These are phyloP conservation scores for Phortica okadai DNA, from an alignment of 2,888 invertebrate genomes.

Conservation along the genomic window DNA sequence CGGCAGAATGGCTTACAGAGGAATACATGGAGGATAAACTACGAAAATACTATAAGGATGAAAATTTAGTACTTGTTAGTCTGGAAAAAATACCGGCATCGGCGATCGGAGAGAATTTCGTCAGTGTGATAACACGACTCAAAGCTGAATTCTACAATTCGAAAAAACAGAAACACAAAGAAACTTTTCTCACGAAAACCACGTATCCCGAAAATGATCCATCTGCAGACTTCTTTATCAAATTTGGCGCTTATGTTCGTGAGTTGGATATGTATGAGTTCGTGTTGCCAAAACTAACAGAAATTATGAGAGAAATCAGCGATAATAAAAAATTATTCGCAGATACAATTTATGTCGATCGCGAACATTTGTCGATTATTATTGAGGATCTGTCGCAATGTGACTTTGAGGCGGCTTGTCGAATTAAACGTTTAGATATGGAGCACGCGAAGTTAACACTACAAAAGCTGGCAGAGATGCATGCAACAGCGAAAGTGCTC, in stretches of 20 bases:
- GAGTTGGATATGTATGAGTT: constrained; percentile 68
- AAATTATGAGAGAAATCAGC: constrained; percentile 51
- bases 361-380: constrained; percentile 55
- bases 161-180: constrained; percentile 31
- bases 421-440: constrained; percentile 69
- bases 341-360: constrained; percentile 61
- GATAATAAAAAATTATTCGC: constrained; percentile 57
- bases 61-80: constrained; percentile 42
- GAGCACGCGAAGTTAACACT: constrained; percentile 73
- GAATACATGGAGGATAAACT: constrained; percentile 53
- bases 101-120: constrained; percentile 59
- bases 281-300: constrained; percentile 61
- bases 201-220: constrained; percentile 45
- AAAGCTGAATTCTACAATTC: constrained; percentile 44
- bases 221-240: constrained; percentile 45
- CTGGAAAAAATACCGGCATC: constrained; percentile 52
- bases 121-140: constrained; percentile 57
- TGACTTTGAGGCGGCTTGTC: constrained; percentile 57
- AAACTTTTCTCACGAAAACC: constrained; percentile 53
- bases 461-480: constrained; percentile 75
- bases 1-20: constrained; percentile 56
- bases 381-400: constrained; percentile 64
- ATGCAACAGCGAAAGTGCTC: constrained; percentile 75
- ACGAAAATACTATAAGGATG: constrained; percentile 43
- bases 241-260: constrained; percentile 54